Evolutionary conservation across 2,797 vertebrate species (phyloP).

Genomic region (Champsocephalus esox): DNA sequence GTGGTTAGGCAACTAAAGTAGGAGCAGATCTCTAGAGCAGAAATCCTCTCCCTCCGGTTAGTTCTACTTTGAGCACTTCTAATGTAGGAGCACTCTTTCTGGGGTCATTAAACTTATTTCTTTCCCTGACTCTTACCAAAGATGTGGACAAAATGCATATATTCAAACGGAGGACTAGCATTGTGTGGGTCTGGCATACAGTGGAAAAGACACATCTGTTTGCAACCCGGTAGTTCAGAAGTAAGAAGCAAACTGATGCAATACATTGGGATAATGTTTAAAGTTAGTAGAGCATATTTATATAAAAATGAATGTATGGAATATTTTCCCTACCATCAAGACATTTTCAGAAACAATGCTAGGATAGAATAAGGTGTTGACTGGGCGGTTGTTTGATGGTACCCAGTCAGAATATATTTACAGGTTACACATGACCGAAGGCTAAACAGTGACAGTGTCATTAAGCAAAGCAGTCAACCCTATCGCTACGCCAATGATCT

Average conservation of each 20-base stretch:
- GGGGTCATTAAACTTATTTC: conserved; percentile 44
- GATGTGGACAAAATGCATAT: conserved; percentile 27
- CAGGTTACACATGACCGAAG: neutral
- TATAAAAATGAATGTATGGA: conserved; percentile 9
- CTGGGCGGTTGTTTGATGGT: neutral
- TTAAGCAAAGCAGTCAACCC: conserved; percentile 15
- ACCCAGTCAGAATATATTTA: conserved; percentile 1
- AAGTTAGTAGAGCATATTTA: conserved; percentile 19
- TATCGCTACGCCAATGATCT: neutral
- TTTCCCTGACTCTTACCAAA: conserved; percentile 14
- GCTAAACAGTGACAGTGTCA: conserved; percentile 4
- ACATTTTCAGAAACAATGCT: neutral
- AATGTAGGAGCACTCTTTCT: conserved; percentile 48
- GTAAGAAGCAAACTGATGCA: conserved; percentile 18
- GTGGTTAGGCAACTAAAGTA: conserved; percentile 56
- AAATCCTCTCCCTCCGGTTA: conserved; percentile 63
- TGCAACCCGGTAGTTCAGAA: conserved; percentile 20
- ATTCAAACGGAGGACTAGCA: conserved; percentile 11
- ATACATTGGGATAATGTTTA: conserved; percentile 38
- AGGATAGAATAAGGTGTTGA: neutral
- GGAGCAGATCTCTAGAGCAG: conserved; percentile 56
- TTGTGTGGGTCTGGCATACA: conserved; percentile 8
- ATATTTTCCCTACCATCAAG: conserved; percentile 12
- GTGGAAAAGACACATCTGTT: conserved; percentile 43
- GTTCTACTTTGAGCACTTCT: conserved; percentile 62